Evolutionary conservation across 2,113 vertebrate species (phyloP), one percentile per base, ranked within the genome.

Genomic region (Oncorhynchus tshawytscha): DNA sequence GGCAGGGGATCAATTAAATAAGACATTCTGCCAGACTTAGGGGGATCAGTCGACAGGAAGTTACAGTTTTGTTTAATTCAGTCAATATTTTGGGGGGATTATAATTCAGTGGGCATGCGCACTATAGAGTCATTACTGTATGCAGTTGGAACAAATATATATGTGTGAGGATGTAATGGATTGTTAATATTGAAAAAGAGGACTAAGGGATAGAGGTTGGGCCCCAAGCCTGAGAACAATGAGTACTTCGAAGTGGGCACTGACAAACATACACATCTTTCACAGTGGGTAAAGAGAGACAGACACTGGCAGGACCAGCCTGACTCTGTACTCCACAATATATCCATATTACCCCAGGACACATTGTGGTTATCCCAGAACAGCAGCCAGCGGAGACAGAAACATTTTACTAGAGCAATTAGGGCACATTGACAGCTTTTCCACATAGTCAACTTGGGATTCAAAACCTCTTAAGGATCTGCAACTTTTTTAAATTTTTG

Each of bases 401-500:
- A 6, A 34, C 34, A 34, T 34, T 34, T 8, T 7, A 34, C 6
- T 34, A 34, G 34, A 51, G 15, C 3, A 51, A 51, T 13, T 51
- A 11, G 2, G 13, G 6, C 13, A 51, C 49, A 51, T 51, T 13
- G 6, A 34, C 49, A 51, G 49, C 2, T 51, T 13, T 51, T 13
- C 3, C 2, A 11, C 15, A 4, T 15, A 11, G 13, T 11, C 49
- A 16, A 3, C 3, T 13, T 3, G 15, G 49, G 49, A 51, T 34
- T 34, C 34, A 34, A 34, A 31, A 34, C 34, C 1, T 34, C 34
- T 1, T 34, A 2, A 7, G 34, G 1, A 34, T 34, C 34, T 34
- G 34, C 5, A 34, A 6, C 1, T 1, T 34, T 34, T 34, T 34
- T 0, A 0, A 1, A 7, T 34, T 7, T 34, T 34, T 0, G 1